These are phyloP conservation scores for Narcine bancroftii DNA, from an alignment of 2,113 vertebrate genomes.

Conservation along the genomic window DNA sequence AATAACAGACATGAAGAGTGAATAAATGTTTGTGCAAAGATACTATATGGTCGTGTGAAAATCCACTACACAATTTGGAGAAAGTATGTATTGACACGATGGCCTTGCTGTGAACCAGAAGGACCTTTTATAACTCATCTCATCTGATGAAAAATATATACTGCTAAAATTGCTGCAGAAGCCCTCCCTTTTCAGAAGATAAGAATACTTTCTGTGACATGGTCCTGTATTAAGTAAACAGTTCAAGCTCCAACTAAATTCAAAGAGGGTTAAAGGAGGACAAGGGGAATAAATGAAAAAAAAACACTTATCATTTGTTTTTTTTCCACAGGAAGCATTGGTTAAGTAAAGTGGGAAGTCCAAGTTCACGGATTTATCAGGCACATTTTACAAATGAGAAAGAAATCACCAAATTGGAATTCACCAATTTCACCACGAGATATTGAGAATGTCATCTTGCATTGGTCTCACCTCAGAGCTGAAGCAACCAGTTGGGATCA, in stretches of 20 bases:
- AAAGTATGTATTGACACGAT: not conserved
- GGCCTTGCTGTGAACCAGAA: not conserved
- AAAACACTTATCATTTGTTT: not conserved
- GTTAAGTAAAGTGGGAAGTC: slow-evolving; percentile 75
- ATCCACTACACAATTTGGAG: not conserved
- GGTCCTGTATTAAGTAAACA: not conserved
- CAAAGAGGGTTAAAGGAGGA: not conserved
- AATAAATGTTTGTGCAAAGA: no score
- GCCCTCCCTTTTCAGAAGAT: not conserved
- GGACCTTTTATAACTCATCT: not conserved
- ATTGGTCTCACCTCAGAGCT: not conserved
- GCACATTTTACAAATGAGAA: slow-evolving; percentile 70
- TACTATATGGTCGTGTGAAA: not conserved
- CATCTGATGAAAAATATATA: not conserved
- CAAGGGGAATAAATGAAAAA: not conserved
- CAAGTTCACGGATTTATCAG: slow-evolving; percentile 73
- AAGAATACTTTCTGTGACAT: not conserved
- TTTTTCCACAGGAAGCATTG: slow-evolving; percentile 69
- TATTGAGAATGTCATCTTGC: slow-evolving; percentile 53
- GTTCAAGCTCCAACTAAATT: not conserved
- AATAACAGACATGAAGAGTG: not conserved
- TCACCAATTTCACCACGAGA: slow-evolving; percentile 71
- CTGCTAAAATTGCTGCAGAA: not conserved
- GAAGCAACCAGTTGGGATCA: not conserved
- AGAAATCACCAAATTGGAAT: slow-evolving; percentile 69